phyloP scores from a whole-genome alignment of 2,797 vertebrate genomes.

The Kryptopterus vitreolus region DNA sequence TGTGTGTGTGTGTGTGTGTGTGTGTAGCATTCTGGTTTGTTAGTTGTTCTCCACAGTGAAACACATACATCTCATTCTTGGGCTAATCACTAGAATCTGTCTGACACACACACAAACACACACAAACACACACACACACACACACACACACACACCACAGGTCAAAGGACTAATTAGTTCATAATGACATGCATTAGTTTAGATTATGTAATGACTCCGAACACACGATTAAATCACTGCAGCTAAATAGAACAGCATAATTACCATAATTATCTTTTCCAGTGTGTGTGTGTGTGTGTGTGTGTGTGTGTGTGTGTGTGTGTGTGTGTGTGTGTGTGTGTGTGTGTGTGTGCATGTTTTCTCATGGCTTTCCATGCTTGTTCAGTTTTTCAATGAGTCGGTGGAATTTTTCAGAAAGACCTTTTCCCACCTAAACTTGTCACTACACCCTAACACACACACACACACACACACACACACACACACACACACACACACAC shows the following conservation, averaged over 20 bases:
- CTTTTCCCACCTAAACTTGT: conserved; percentile 17
- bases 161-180: conserved; percentile 3
- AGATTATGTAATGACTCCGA: not conserved
- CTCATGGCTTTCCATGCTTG: not conserved
- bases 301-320: conserved; percentile 31
- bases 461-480: conserved; percentile 6
- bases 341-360: conserved; percentile 3
- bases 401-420: conserved; percentile 25
- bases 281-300: conserved; percentile 13
- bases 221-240: conserved; percentile 6
- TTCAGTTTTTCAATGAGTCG: not conserved
- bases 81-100: not conserved
- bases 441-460: not conserved
- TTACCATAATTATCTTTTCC: not conserved
- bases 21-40: too few relatives aligned
- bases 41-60: not conserved
- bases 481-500: not conserved
- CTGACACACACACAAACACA: not conserved
- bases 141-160: conserved; percentile 1
- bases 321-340: conserved; percentile 26
- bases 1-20: not conserved
- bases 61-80: not conserved
- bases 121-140: conserved; percentile 13
- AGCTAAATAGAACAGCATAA: not conserved
- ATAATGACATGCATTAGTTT: conserved; percentile 24